These are phyloP conservation scores for Climacteris rufus DNA, from an alignment of 2,113 vertebrate species.

Conservation along the genomic window DNA sequence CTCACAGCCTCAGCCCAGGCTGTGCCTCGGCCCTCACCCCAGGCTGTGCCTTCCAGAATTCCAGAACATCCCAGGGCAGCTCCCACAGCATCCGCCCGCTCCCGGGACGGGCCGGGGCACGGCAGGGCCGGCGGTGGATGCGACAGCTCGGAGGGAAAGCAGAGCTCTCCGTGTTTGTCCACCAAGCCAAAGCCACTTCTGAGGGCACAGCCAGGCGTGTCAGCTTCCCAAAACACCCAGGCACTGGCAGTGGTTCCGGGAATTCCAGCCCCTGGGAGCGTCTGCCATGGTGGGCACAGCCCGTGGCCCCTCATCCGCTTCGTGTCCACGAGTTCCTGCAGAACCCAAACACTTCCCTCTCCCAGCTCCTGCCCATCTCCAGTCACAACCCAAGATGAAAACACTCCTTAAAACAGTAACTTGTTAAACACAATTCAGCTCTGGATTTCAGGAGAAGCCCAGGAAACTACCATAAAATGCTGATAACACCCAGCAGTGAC, in stretches of 20 bases:
- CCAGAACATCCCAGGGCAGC: accelerated
- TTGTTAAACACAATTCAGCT: background rate
- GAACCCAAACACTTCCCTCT: background rate
- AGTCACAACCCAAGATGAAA: background rate
- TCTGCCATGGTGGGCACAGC: background rate
- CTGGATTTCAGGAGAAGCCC: background rate
- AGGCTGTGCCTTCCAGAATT: background rate
- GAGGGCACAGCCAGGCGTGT: background rate
- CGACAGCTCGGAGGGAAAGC: background rate
- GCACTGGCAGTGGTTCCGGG: background rate
- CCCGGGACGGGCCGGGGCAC: accelerated
- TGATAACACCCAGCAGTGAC: background rate
- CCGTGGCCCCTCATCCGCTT: background rate
- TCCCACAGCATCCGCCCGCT: background rate
- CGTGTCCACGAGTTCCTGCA: background rate
- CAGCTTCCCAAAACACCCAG: background rate
- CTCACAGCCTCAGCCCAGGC: background rate
- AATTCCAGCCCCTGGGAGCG: background rate
- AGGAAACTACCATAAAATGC: background rate
- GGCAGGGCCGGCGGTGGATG: background rate
- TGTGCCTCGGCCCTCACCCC: background rate
- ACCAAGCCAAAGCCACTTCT: background rate
- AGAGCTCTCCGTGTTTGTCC: background rate
- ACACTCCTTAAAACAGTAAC: background rate
- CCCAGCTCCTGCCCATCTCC: background rate